A percentile compares a stretch with the other conserved stretches of the same genome.
Evolutionary conservation across 2,797 vertebrate genomes (phyloP).

Genomic region (Gephyroberyx darwinii): DNA sequence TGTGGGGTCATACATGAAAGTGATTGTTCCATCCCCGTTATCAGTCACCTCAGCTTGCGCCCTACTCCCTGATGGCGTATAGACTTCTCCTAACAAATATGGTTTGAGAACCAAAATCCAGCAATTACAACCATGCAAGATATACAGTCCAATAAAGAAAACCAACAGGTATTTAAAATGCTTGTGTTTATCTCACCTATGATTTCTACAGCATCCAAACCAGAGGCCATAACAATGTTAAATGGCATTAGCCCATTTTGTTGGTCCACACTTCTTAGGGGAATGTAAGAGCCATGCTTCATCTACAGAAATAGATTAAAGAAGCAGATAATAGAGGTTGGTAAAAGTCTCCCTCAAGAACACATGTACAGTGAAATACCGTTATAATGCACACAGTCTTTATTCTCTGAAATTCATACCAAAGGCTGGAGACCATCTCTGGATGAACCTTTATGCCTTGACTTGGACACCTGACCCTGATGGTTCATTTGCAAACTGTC

Average conservation of each 20-base stretch:
- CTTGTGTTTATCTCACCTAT: conserved; percentile 68
- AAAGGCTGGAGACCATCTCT: neutral
- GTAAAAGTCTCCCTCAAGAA: neutral
- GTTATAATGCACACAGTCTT: neutral
- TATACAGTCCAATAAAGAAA: neutral
- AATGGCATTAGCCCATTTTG: conserved; percentile 79
- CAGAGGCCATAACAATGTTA: conserved; percentile 82
- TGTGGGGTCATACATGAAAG: conserved; percentile 78
- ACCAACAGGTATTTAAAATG: neutral
- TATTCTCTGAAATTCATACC: neutral
- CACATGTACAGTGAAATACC: neutral
- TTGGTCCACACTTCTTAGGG: conserved; percentile 55
- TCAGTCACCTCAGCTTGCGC: conserved; percentile 79
- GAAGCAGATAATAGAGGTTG: neutral
- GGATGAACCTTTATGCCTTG: neutral
- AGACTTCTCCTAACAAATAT: conserved; percentile 76
- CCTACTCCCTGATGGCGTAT: conserved; percentile 81
- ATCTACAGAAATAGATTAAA: conserved; percentile 1
- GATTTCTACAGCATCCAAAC: conserved; percentile 82
- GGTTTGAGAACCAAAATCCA: neutral
- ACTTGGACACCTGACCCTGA: neutral
- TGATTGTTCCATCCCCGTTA: conserved; percentile 82
- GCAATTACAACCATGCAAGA: conserved; percentile 1
- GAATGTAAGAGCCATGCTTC: conserved; percentile 19
- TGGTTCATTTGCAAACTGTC: neutral